Percentiles rank a stretch among this genome's conserved stretches.
Conservation (phyloP, 2,113 vertebrate genomes). For the Phocoena phocoena region DNA sequence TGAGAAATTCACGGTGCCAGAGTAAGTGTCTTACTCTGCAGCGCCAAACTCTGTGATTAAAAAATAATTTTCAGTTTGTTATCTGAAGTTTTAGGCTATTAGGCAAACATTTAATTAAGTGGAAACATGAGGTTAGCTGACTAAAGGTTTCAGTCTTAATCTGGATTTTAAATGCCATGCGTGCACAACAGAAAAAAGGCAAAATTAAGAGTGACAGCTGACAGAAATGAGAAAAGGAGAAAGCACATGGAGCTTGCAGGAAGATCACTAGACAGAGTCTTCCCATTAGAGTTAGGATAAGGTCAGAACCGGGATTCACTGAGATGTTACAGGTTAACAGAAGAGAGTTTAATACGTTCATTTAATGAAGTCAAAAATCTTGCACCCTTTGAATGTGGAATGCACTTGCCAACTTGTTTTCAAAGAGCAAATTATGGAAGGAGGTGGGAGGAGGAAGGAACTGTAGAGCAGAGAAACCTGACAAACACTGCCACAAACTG, state of each 20-base stretch:
- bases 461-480: neutral
- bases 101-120: conserved; percentile 50
- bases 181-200: neutral
- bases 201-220: conserved; percentile 8
- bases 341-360: neutral
- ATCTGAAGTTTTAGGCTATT: conserved; percentile 31
- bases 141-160: neutral
- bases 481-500: neutral
- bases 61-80: conserved; percentile 40
- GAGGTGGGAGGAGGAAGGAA: too few species aligned
- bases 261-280: neutral
- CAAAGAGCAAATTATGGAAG: neutral
- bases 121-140: neutral
- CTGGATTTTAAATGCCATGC: conserved; percentile 34
- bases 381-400: neutral
- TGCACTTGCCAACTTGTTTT: neutral
- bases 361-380: neutral
- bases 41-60: conserved; percentile 13
- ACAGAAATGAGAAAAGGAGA: neutral
- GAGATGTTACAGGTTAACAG: neutral
- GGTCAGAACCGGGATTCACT: neutral
- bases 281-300: neutral
- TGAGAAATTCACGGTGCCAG: neutral
- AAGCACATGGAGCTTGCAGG: neutral
- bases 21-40: neutral